Base-by-base conservation (phyloP, 2,888 invertebrate species). In the Criorhina ranunculi region DNA sequence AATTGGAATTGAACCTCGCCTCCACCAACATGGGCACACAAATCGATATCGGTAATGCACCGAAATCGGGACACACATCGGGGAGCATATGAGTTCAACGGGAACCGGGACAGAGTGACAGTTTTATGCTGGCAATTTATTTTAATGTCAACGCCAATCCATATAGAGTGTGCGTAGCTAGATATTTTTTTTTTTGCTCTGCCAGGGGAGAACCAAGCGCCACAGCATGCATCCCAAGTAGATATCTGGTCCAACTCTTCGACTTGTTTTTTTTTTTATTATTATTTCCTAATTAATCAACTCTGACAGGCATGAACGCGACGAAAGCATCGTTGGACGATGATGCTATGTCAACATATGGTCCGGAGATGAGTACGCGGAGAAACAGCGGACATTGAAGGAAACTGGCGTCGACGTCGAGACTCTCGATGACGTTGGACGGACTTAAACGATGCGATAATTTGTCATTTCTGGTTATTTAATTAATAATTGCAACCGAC, bases 391-490 rank as follows among this genome's bases (percentile, higher is more conserved):
- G 49, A 55, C 29, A 49, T 51, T 31, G 29, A 60, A 64, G 35
- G 44, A 51, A 46, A 15, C 35, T 60, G 59, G 53, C 55, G 37
- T 60, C 53, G 29, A 64, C 53, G n/a, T 46, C 46, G 42, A 55
- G 49, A 35, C 5, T n/a, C 46, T 42, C 62, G 66, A 40, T 78
- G 75, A 80, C 57, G 76, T 60, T 77, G 80, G 81, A 72, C 66
- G 75, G n/a, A 86, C 86, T 86, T 81, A 86, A 86, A 35, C 81
- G 86, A 81, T 31, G 62, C 77, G 77, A 77, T 76, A 77, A 86
- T 86, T 86, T 86, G 86, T 86, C 86, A 86, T 86, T 73, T 81
- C 86, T 81, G 76, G 76, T 81, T 86, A 86, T 86, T 77, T 81
- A 86, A 86, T 86, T 86, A 86, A 86, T 81, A 86, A 86, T 81